phyloP scores from a whole-genome alignment of 2,888 invertebrate species.

The Hyalella azteca region DNA sequence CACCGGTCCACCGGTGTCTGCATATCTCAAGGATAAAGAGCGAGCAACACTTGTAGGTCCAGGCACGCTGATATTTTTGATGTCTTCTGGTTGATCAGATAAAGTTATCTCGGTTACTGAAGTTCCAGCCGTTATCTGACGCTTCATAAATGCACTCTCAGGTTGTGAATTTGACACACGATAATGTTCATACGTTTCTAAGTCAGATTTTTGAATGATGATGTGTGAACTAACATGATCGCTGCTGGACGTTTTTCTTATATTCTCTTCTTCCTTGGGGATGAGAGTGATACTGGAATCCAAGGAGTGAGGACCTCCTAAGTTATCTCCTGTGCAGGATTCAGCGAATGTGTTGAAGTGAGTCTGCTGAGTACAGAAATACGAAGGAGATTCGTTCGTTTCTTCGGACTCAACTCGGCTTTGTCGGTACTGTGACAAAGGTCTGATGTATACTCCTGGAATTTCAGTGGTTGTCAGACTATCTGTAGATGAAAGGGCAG shows the following conservation, averaged over 20 bases:
- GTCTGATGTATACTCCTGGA: conserved; percentile 54
- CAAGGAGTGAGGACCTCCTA: conserved; percentile 51
- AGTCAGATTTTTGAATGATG: not conserved
- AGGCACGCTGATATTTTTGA: not conserved
- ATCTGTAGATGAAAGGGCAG: conserved; percentile 47
- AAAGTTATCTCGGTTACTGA: not conserved
- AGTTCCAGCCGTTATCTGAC: not conserved
- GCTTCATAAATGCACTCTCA: not conserved
- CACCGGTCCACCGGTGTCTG: not conserved
- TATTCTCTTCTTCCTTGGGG: conserved; percentile 40
- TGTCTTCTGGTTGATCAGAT: not conserved
- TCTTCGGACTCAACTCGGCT: not conserved
- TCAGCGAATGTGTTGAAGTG: not conserved
- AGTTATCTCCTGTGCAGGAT: not conserved
- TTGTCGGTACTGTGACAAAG: conserved; percentile 3
- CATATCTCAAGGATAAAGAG: conserved; percentile 19
- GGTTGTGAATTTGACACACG: not conserved
- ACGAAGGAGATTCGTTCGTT: not conserved
- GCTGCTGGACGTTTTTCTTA: conserved; percentile 49
- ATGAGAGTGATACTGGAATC: conserved; percentile 50
- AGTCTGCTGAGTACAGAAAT: conserved; percentile 15
- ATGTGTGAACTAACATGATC: conserved; percentile 40
- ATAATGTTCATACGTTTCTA: not conserved
- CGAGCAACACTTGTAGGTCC: conserved; percentile 15
- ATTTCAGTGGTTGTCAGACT: conserved; percentile 53